Evolutionary conservation across 2,888 invertebrate genomes (phyloP).

Genomic region (Yponomeuta sedellus): DNA sequence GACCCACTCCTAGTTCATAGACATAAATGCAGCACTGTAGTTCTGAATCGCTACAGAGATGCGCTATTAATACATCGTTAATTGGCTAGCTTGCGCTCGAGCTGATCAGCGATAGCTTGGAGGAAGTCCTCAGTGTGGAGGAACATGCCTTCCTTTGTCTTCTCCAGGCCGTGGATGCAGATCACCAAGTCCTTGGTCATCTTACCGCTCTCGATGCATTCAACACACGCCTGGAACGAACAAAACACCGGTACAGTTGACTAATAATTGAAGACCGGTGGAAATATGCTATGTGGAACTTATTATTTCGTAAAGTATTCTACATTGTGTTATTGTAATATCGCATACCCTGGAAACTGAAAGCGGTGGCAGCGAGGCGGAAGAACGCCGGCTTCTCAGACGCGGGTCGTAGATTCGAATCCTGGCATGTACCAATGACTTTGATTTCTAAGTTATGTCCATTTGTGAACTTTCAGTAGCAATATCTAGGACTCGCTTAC

Average conservation of each 20-base stretch:
- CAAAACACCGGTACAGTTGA: slow-evolving; percentile 18
- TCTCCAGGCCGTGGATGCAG: slow-evolving; percentile 89
- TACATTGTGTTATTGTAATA: too few species aligned
- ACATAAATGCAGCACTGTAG: neutral
- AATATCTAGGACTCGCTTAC: too few species aligned
- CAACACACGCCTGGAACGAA: slow-evolving; percentile 81
- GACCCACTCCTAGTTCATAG: too few species aligned
- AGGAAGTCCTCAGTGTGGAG: slow-evolving; percentile 92
- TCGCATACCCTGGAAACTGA: too few species aligned
- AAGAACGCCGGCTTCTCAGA: too few species aligned
- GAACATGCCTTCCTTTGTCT: slow-evolving; percentile 89
- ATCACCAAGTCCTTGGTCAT: slow-evolving; percentile 93
- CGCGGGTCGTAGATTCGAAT: too few species aligned
- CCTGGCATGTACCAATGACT: too few species aligned
- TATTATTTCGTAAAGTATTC: too few species aligned
- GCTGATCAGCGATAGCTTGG: slow-evolving; percentile 84
- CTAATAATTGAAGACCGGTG: neutral
- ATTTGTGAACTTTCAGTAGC: too few species aligned
- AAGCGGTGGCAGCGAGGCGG: too few species aligned
- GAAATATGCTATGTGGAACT: neutral
- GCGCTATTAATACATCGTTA: slow-evolving; percentile 25
- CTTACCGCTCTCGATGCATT: slow-evolving; percentile 87
- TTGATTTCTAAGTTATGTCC: too few species aligned
- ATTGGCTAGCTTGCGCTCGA: slow-evolving; percentile 72
- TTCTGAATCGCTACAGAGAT: neutral